Evolutionary conservation across 2,797 vertebrate genomes (phyloP).

Genomic region (Delichon dasypus): DNA sequence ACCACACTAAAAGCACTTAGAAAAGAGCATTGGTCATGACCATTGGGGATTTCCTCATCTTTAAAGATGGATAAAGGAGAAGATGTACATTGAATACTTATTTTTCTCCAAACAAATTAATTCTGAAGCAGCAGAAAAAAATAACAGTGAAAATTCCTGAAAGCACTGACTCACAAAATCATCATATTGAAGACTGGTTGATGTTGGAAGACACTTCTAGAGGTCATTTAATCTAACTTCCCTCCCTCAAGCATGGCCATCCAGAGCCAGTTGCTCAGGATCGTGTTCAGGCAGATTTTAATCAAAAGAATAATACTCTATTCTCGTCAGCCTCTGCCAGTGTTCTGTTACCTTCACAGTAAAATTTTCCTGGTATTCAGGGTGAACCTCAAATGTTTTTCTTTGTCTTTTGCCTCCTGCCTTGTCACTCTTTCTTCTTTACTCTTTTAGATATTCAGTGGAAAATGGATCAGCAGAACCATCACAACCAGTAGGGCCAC

Average conservation of each 20-base stretch:
- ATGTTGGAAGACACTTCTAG: not conserved
- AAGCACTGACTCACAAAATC: not conserved
- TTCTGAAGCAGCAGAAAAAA: not conserved
- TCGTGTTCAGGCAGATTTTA: not conserved
- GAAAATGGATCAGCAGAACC: not conserved
- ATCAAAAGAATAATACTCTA: not conserved
- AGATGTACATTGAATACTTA: not conserved
- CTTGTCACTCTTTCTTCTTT: not conserved
- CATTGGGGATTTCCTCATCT: not conserved
- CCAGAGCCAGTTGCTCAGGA: not conserved
- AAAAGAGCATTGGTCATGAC: not conserved
- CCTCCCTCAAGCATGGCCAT: not conserved
- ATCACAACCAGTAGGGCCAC: not conserved
- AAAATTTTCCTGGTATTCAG: not conserved
- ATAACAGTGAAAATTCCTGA: not conserved
- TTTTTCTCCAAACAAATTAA: not conserved
- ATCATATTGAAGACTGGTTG: not conserved
- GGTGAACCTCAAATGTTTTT: not conserved
- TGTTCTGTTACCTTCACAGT: not conserved
- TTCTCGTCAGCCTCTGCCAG: not conserved
- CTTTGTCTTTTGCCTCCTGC: not conserved
- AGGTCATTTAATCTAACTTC: not conserved
- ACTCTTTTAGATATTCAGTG: fast-evolving
- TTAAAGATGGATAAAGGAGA: not conserved
- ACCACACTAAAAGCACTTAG: not conserved